Percentiles rank a stretch among this genome's conserved stretches.
These are phyloP conservation scores for Sinella curviseta DNA, from an alignment of 1,140 invertebrate genomes.

Conservation along the genomic window DNA sequence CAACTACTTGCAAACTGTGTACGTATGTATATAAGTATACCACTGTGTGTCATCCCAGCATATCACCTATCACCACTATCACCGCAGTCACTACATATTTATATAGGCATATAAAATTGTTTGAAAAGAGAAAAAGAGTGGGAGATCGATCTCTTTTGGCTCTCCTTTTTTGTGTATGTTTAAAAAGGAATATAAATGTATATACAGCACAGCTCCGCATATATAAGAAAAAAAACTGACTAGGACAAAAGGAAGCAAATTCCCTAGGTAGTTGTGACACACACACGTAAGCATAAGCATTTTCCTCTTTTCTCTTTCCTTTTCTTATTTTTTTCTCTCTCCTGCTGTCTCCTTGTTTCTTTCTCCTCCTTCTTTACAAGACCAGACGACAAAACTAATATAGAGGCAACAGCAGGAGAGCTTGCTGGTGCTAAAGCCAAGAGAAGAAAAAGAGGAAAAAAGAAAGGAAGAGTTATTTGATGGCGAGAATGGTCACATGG, in stretches of 20 bases:
- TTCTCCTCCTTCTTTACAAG: too few relatives aligned
- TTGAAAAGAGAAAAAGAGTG: background rate
- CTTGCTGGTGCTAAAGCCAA: background rate
- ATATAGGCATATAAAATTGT: background rate
- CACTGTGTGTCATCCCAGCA: too few relatives aligned
- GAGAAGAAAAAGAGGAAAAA: background rate
- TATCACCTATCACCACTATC: too few relatives aligned
- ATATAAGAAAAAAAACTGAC: background rate
- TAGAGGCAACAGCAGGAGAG: background rate
- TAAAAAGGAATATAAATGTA: too few relatives aligned
- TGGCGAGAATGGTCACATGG: conserved; percentile 3
- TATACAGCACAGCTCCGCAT: too few relatives aligned
- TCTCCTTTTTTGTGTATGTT: conserved; percentile 17
- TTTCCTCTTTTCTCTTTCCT: background rate
- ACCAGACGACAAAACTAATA: background rate
- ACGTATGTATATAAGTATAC: too few relatives aligned
- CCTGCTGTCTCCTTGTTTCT: background rate
- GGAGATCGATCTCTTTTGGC: conserved; percentile 28
- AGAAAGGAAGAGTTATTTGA: conserved; percentile 4
- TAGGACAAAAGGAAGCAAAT: background rate
- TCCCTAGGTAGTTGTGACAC: conserved; percentile 10
- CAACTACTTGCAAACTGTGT: background rate
- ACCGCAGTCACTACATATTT: too few relatives aligned
- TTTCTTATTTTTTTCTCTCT: background rate
- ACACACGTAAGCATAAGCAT: background rate